A percentile compares a stretch with the other conserved stretches of the same genome.
These are phyloP conservation scores for Venustaconcha ellipsiformis DNA, from an alignment of 1,140 invertebrate genomes.

Conservation along the genomic window DNA sequence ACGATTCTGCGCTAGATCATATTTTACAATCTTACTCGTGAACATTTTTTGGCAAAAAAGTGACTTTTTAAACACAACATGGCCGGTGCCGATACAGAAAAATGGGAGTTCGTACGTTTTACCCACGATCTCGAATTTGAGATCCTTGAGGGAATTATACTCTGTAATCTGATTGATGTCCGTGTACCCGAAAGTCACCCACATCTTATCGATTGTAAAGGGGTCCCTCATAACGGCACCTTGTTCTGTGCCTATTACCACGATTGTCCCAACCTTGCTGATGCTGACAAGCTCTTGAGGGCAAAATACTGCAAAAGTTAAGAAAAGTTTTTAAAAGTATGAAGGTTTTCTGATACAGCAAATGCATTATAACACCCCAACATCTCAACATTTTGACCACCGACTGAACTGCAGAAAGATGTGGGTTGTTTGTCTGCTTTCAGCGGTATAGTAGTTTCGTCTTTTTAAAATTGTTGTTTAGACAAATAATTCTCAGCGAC, in stretches of 20 bases:
- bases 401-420: no score
- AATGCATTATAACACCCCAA: no score
- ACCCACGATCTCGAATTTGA: conserved; percentile 30
- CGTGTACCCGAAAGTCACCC: conserved; percentile 43
- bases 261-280: conserved; percentile 16
- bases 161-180: conserved; percentile 38
- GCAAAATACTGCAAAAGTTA: conserved; percentile 39
- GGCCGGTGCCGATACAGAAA: conserved; percentile 59
- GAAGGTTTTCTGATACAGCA: no score
- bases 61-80: conserved; percentile 51
- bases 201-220: conserved; percentile 37
- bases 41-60: conserved; percentile 57
- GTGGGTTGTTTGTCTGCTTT: no score
- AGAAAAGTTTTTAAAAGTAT: no score
- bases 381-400: no score
- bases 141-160: conserved; percentile 28
- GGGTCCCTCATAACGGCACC: conserved; percentile 43
- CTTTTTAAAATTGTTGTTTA: no score
- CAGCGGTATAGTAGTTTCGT: no score
- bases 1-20: conserved; percentile 43
- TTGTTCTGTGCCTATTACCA: conserved; percentile 29
- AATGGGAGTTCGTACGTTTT: conserved; percentile 47
- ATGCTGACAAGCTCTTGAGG: conserved; percentile 37
- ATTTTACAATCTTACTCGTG: conserved; percentile 53
- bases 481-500: no score